Evolutionary conservation across 2,113 vertebrate species (phyloP).

Genomic region (Propithecus coquereli): DNA sequence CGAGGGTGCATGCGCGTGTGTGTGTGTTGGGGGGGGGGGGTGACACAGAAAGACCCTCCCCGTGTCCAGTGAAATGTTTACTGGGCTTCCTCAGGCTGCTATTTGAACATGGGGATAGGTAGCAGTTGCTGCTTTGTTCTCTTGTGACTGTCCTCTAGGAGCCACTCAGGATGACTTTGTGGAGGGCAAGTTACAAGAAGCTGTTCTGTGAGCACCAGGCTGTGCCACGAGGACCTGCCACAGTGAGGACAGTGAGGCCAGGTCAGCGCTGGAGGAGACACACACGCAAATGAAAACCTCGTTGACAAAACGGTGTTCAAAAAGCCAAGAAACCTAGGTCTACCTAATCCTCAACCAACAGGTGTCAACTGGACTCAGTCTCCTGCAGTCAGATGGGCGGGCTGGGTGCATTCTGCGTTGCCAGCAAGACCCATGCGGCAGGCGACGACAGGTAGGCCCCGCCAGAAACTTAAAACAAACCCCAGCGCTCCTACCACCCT

Average conservation of each 20-base stretch:
- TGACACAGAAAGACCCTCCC: neutral
- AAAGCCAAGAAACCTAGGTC: neutral
- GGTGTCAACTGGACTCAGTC: neutral
- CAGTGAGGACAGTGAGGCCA: neutral
- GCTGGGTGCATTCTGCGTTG: accelerated
- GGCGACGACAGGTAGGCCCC: neutral
- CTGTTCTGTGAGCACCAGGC: neutral
- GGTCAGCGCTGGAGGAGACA: neutral
- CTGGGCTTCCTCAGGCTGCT: neutral
- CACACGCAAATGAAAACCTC: neutral
- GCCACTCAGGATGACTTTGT: neutral
- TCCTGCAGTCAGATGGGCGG: accelerated
- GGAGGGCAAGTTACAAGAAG: neutral
- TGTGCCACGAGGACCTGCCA: accelerated
- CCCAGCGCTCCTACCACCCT: neutral
- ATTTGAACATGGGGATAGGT: accelerated
- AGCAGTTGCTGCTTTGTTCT: accelerated
- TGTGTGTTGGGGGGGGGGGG: neutral
- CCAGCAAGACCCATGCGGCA: accelerated
- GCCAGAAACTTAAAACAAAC: neutral
- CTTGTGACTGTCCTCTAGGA: accelerated
- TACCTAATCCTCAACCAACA: neutral
- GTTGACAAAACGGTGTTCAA: neutral
- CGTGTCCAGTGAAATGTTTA: accelerated
- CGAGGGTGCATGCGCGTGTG: accelerated